Percentiles rank a stretch among this genome's conserved stretches.
phyloP scores from a whole-genome alignment of 2,113 vertebrate genomes.

The Ovis aries region ARS-UI_Ramb_v3.0 NC_056061.1:25807501-25808000 shows the following conservation, averaged over 20 bases:
- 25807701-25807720: background rate
- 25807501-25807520: background rate
- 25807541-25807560: too few species aligned
- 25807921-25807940: background rate
- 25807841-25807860: background rate
- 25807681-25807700: background rate
- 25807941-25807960: background rate
- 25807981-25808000: background rate
- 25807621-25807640: too few species aligned
- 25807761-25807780: background rate
- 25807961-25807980: background rate
- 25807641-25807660: background rate
- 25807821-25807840: background rate
- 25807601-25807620: too few species aligned
- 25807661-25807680: background rate
- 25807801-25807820: background rate
- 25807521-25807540: too few species aligned
- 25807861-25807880: background rate
- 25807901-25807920: background rate
- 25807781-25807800: background rate
- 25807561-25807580: too few species aligned
- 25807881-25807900: background rate
- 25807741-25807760: background rate
- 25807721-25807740: background rate
- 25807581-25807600: too few species aligned